phyloP scores from a whole-genome alignment of 2,888 invertebrate species.

The Schizaphis graminum region DNA sequence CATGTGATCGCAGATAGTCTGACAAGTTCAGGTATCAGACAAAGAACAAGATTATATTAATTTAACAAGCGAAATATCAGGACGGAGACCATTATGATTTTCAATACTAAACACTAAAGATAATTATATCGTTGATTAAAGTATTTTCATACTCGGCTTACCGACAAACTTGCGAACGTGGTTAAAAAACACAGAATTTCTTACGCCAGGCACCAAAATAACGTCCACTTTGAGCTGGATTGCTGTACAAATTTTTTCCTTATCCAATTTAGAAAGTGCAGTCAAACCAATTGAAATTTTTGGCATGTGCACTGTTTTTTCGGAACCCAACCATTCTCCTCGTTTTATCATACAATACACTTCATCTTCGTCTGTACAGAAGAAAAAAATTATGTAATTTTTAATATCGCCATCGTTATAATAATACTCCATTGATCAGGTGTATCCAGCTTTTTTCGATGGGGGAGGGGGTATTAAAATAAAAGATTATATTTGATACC shows the following conservation, averaged over 20 bases:
- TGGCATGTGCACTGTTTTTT: conserved; percentile 74
- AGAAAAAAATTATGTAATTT: background rate
- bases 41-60: background rate
- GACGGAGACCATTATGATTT: background rate
- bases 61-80: background rate
- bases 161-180: conserved; percentile 67
- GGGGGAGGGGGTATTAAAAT: no score
- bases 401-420: background rate
- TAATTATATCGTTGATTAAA: background rate
- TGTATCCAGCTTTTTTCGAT: no score
- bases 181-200: conserved; percentile 68
- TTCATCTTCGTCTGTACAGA: conserved; percentile 71
- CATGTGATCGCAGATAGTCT: background rate
- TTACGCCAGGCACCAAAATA: conserved; percentile 70
- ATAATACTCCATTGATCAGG: no score
- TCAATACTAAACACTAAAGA: background rate
- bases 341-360: conserved; percentile 74
- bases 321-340: conserved; percentile 74
- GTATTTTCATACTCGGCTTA: background rate
- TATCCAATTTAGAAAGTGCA: conserved; percentile 72
- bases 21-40: background rate
- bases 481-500: no score
- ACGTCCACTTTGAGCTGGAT: conserved; percentile 69
- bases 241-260: conserved; percentile 71
- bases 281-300: conserved; percentile 72